Base-by-base conservation (phyloP, 92 coral and sea anemone species). In the Epizoanthus fatuus region DNA sequence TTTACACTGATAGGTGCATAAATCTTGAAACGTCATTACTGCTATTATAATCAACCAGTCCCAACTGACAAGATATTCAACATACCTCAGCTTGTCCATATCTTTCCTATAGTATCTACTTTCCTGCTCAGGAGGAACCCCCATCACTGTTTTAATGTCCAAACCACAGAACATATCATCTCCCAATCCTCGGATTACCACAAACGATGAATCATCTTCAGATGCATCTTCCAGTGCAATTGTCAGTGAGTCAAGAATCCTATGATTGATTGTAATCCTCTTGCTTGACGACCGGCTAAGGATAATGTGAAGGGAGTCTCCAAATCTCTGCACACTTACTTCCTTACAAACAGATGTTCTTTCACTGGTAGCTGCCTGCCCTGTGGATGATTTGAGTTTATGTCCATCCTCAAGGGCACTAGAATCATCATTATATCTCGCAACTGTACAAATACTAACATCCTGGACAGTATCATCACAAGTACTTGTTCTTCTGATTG, bases 181-280 rank as follows among this genome's bases (percentile, higher is more conserved):
- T 64, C 97, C 95, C 60, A 97, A 81, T 66, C 99, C 99, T 84
- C 96, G 94, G 15, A 97, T 87, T 32, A 95, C 90, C 7, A 97
- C 98, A 92, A 92, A 80, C 39, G 90, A 84, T 3, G 94, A 93
- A 13, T 86, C 89, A 70, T 96, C 98, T n/a, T 85, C 91, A 2
- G 99, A 94, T 14, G 98, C 99, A 81, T 97, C 99, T 65, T 97
- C 99, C 91, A 97, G 51, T 1, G 96, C 99, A 83, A 94, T 89
- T 56, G 95, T 97, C 44, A 97, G 77, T 42, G 98, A 92, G 80
- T 90, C 95, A 65, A 97, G 83, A 80, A 97, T 97, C 87, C 96
- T 85, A 40, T 93, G 85, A 74, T 94, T 95, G 17, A 91, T 94
- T 82, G 90, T 82, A 64, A 83, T 88, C 74, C 95, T 90, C 74